Evolutionary conservation across 2,113 vertebrate genomes (phyloP), one percentile per base, ranked within the genome.

Genomic region (Leptocoma aspasia): DNA sequence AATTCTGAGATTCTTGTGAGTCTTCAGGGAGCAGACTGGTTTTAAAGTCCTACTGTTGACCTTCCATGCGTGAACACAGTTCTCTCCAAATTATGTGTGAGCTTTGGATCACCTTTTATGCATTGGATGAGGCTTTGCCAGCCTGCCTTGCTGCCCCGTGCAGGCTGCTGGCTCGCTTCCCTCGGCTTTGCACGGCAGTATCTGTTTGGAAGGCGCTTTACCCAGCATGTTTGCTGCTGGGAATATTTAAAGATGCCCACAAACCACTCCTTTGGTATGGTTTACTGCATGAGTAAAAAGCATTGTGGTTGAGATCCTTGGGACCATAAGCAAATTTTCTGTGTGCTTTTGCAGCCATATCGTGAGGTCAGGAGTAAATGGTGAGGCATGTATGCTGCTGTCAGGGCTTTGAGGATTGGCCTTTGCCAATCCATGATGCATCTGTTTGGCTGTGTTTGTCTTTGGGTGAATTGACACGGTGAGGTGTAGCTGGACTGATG

Each of bases 161-260:
- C 41, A 22, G 53, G 35, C 78, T 87, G 66, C 73, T 95, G 82
- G 78, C 90, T 66, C 0, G 0, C 30, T 57, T 71, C 90, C 64
- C 53, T 90, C 4, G 0, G 2, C 52, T 77, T 49, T 1, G 1
- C 89, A 53, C 0, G 0, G 60, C 69, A 86, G 56, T 70, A 71
- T 94, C 85, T 88, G 70, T 60, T 64, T 16, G 44, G 42, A 37
- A 90, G 54, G 50, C 41, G 95, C 85, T 82, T 68, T 60, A 63
- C 54, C 61, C 72, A 47, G 60, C 31, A 6, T 6, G 13, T 41
- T 76, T 94, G 72, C 35, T 42, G 33, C 59, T 77, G 82, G 77
- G 79, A 89, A 23, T 93, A 75, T 59, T 86, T 95, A 56, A 95
- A 96, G 79, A 80, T 76, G 81, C 70, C 71, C 65, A 15, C 73